These are phyloP conservation scores for Hypanus sabinus DNA, from an alignment of 2,113 vertebrate genomes.

Conservation along the genomic window DNA sequence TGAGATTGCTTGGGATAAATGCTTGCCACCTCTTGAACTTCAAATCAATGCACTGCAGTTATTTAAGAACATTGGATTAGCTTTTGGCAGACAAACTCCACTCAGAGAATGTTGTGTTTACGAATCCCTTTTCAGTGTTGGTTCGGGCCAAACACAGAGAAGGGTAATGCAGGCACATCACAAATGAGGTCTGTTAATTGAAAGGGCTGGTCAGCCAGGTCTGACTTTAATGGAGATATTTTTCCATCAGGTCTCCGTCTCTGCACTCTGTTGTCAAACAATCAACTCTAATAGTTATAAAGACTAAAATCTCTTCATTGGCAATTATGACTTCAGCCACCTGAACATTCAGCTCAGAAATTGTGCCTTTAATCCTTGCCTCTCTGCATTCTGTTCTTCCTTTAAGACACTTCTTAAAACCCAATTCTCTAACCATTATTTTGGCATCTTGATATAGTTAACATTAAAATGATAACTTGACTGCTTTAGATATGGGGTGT, in stretches of 20 bases:
- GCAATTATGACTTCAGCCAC: too few relatives aligned
- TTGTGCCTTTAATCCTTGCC: background rate
- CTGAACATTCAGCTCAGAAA: background rate
- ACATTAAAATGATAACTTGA: too few relatives aligned
- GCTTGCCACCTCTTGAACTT: background rate
- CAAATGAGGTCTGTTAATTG: background rate
- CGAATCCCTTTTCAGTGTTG: background rate
- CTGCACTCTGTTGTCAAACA: background rate
- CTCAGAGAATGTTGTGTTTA: background rate
- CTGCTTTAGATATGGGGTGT: too few relatives aligned
- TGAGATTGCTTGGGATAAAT: background rate
- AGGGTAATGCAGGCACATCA: background rate
- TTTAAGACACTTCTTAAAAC: background rate
- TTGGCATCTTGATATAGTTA: too few relatives aligned
- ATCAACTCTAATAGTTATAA: background rate
- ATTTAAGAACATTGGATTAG: background rate
- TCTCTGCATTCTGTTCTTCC: background rate
- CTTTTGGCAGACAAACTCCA: background rate
- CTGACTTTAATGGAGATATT: background rate
- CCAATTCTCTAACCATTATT: background rate
- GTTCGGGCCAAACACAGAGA: background rate
- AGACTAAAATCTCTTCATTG: background rate
- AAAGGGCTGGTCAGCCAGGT: background rate
- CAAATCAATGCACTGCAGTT: background rate
- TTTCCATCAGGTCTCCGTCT: background rate